Evolutionary conservation across 2,113 vertebrate genomes (phyloP).

Genomic region (Pipra filicauda): DNA sequence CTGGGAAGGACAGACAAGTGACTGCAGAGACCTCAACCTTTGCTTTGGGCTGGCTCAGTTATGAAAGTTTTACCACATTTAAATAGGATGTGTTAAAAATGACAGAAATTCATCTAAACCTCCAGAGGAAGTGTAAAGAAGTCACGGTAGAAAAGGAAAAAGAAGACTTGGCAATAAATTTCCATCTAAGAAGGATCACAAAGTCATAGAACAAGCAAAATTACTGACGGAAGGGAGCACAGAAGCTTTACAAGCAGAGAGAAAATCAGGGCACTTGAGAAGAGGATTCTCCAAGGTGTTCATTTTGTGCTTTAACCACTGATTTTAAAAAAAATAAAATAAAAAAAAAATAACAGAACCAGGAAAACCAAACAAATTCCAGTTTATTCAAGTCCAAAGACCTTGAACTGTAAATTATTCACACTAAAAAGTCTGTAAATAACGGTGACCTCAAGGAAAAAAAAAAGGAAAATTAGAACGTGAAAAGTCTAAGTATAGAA

Average conservation of each 20-base stretch:
- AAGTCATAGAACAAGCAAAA: background rate
- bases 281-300: background rate
- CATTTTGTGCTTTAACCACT: background rate
- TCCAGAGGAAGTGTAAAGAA: background rate
- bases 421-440: background rate
- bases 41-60: background rate
- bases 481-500: background rate
- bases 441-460: background rate
- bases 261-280: background rate
- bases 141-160: background rate
- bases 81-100: background rate
- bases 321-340: background rate
- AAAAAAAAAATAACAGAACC: background rate
- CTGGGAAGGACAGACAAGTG: background rate
- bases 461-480: background rate
- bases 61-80: background rate
- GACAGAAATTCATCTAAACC: background rate
- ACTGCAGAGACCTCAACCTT: background rate
- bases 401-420: background rate
- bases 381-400: background rate
- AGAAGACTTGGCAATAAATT: background rate
- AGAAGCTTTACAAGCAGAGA: background rate
- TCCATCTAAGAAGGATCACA: background rate
- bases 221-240: background rate
- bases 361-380: background rate